Conservation (phyloP, 2,888 invertebrate genomes). For the Drosophila flavopinicola region DNA sequence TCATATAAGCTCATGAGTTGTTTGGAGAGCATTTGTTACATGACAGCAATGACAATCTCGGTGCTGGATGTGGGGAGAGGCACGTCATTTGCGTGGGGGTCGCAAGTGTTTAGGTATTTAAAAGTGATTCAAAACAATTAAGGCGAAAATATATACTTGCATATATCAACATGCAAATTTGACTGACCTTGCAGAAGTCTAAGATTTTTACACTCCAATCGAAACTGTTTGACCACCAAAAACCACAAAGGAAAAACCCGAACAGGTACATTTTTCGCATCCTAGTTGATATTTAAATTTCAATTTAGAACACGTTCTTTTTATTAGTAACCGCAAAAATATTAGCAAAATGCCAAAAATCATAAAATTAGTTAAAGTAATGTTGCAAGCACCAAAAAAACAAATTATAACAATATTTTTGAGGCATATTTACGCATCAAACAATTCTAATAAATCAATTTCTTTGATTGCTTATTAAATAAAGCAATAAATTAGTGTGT, state of each 20-base stretch:
- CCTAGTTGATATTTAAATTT: constrained; percentile 32
- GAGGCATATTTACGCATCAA: no score
- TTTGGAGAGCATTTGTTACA: constrained; percentile 34
- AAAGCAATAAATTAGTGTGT: constrained; percentile 4
- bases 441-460: not conserved
- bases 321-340: constrained; percentile 25
- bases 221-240: constrained; percentile 7
- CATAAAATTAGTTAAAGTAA: no score
- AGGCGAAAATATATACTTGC: constrained; percentile 30
- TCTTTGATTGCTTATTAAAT: no score
- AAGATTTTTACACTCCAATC: constrained; percentile 11
- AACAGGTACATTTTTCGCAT: constrained; percentile 7
- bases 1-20: constrained; percentile 42
- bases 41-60: constrained; percentile 29
- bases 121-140: constrained; percentile 66
- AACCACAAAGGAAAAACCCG: constrained; percentile 22
- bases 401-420: no score
- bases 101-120: constrained; percentile 25
- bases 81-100: constrained; percentile 36
- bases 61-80: constrained; percentile 15
- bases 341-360: constrained; percentile 7
- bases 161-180: constrained; percentile 30
- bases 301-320: constrained; percentile 23
- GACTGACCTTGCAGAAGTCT: constrained; percentile 34
- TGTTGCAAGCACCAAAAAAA: not conserved